Evolutionary conservation across 1,140 invertebrate species (phyloP).

Genomic region (Plectrocnemia conspersa): DNA sequence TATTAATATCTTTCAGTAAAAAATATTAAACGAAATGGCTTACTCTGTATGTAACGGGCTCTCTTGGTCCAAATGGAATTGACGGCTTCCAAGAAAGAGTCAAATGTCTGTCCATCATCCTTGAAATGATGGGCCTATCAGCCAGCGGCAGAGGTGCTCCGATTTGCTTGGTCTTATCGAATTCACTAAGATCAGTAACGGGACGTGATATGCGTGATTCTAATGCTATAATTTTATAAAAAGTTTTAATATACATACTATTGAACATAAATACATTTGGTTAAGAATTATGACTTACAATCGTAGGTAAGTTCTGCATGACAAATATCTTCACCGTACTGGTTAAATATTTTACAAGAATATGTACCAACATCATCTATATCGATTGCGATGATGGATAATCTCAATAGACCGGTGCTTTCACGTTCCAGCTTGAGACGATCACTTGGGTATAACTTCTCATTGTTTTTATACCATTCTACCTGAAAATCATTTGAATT

Average conservation of each 20-base stretch:
- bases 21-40: constrained; percentile 8
- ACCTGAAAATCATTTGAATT: constrained; percentile 20
- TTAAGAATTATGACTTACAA: constrained; percentile 55
- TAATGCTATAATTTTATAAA: constrained; percentile 51
- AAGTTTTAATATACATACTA: constrained; percentile 1
- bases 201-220: constrained; percentile 66
- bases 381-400: constrained; percentile 70
- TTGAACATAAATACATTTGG: not conserved
- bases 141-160: constrained; percentile 78
- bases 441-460: constrained; percentile 73
- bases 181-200: constrained; percentile 73
- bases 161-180: constrained; percentile 74
- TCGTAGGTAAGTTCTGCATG: constrained; percentile 77
- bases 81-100: constrained; percentile 90
- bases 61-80: constrained; percentile 69
- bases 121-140: constrained; percentile 82
- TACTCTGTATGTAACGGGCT: constrained; percentile 83
- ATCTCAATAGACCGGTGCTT: constrained; percentile 70
- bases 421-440: constrained; percentile 78
- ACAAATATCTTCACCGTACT: constrained; percentile 78
- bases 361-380: constrained; percentile 79
- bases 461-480: constrained; percentile 70
- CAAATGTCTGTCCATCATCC: constrained; percentile 78
- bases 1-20: not conserved
- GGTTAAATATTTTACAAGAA: constrained; percentile 74